Conservation (phyloP, 1,140 invertebrate genomes). For the Wasmannia auropunctata region DNA sequence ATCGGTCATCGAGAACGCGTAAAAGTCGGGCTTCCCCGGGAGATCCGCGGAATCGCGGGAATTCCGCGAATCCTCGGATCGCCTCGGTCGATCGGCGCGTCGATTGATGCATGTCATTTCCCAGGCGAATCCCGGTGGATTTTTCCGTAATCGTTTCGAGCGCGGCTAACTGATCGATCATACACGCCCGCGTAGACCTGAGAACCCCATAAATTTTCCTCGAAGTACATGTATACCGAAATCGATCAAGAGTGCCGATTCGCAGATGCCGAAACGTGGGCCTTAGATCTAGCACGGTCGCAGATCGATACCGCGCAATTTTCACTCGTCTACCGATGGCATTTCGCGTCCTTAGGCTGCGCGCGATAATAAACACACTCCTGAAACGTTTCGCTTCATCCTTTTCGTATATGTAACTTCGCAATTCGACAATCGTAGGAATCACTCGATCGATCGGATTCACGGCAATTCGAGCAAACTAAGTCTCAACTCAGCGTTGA, state of each 20-base stretch:
- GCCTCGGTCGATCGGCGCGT: no score
- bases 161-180: background rate
- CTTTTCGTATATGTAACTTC: background rate
- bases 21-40: no score
- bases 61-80: background rate
- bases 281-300: conserved; percentile 1
- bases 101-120: background rate
- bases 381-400: conserved; percentile 18
- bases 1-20: no score
- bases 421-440: background rate
- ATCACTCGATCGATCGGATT: conserved; percentile 5
- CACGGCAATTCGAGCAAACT: conserved; percentile 22
- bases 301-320: background rate
- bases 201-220: background rate
- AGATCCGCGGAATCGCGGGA: background rate
- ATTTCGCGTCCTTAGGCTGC: conserved; percentile 35
- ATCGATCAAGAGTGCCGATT: no score
- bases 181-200: background rate
- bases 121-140: background rate
- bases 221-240: background rate
- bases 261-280: no score
- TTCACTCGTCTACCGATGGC: conserved; percentile 4
- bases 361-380: conserved; percentile 14
- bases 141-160: background rate
- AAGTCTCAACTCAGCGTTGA: conserved; percentile 25